Evolutionary conservation across 2,888 invertebrate genomes (phyloP).

Genomic region (Chrysolina haemoptera): DNA sequence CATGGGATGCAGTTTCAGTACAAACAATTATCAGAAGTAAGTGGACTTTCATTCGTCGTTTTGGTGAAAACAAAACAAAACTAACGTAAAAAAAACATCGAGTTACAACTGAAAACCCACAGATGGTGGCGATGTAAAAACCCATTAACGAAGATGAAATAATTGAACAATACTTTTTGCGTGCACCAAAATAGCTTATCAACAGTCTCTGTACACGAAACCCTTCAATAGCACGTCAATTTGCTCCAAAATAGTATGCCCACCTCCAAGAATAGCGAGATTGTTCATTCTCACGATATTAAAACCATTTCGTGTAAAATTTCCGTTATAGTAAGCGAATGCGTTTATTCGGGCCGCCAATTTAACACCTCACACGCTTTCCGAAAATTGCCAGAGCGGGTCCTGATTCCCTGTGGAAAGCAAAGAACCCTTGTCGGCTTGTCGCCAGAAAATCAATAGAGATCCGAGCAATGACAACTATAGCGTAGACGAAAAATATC

Average conservation of each 20-base stretch:
- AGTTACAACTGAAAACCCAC: too few relatives aligned
- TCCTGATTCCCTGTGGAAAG: slow-evolving; percentile 39
- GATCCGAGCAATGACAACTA: slow-evolving; percentile 39
- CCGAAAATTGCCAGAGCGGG: slow-evolving; percentile 33
- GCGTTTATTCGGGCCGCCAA: slow-evolving; percentile 17
- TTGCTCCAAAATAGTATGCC: not conserved
- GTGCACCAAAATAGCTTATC: not conserved
- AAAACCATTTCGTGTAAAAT: slow-evolving; percentile 16
- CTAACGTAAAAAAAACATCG: too few relatives aligned
- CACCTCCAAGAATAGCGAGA: slow-evolving; percentile 5
- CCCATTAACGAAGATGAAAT: not conserved
- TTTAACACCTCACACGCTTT: slow-evolving; percentile 19
- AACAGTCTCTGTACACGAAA: slow-evolving; percentile 7
- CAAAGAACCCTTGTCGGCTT: slow-evolving; percentile 42
- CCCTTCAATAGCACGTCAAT: not conserved
- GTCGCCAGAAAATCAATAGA: slow-evolving; percentile 45
- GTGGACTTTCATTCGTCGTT: too few relatives aligned
- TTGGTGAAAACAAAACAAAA: too few relatives aligned
- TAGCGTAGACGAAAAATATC: slow-evolving; percentile 30
- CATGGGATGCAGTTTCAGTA: too few relatives aligned
- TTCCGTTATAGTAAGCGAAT: slow-evolving; percentile 19
- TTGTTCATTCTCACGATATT: slow-evolving; percentile 20
- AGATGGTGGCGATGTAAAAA: too few relatives aligned
- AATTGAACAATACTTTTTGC: not conserved
- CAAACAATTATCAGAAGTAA: too few relatives aligned